These are phyloP conservation scores for Decapterus maruadsi DNA, from an alignment of 2,797 vertebrate genomes.

Conservation along the genomic window DNA sequence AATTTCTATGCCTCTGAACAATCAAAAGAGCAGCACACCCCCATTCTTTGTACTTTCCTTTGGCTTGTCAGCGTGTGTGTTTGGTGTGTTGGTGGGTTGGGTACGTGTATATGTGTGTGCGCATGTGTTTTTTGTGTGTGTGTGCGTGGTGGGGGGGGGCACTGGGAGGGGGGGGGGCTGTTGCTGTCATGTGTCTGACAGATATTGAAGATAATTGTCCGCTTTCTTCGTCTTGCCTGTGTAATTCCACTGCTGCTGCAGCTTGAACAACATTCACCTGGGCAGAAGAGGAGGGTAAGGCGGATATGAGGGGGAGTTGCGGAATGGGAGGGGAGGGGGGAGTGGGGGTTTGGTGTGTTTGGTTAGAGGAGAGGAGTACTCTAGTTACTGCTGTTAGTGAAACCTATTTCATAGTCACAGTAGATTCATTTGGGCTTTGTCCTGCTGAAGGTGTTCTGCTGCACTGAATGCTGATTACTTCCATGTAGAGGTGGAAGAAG, in stretches of 20 bases:
- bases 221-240: slow-evolving; percentile 86
- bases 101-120: slow-evolving; percentile 33
- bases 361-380: slow-evolving; percentile 59
- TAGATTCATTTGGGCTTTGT: slow-evolving; percentile 51
- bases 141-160: background rate
- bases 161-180: slow-evolving; percentile 29
- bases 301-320: slow-evolving; percentile 59
- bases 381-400: slow-evolving; percentile 56
- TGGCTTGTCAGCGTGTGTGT: slow-evolving; percentile 59
- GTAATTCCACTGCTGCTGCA: slow-evolving; percentile 82
- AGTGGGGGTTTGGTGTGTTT: slow-evolving; percentile 61
- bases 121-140: background rate
- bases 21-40: slow-evolving; percentile 84
- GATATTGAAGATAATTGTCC: slow-evolving; percentile 90
- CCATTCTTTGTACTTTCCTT: slow-evolving; percentile 84
- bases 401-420: slow-evolving; percentile 58
- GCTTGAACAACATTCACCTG: slow-evolving; percentile 85
- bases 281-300: slow-evolving; percentile 73
- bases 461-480: slow-evolving; percentile 38
- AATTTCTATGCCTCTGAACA: slow-evolving; percentile 84
- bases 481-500: slow-evolving; percentile 10
- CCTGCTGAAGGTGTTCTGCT: slow-evolving; percentile 28
- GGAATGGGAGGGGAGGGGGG: background rate
- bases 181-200: slow-evolving; percentile 88
- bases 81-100: slow-evolving; percentile 64